phyloP scores from a whole-genome alignment of 2,888 invertebrate species.

The Melipona bicolor region DNA sequence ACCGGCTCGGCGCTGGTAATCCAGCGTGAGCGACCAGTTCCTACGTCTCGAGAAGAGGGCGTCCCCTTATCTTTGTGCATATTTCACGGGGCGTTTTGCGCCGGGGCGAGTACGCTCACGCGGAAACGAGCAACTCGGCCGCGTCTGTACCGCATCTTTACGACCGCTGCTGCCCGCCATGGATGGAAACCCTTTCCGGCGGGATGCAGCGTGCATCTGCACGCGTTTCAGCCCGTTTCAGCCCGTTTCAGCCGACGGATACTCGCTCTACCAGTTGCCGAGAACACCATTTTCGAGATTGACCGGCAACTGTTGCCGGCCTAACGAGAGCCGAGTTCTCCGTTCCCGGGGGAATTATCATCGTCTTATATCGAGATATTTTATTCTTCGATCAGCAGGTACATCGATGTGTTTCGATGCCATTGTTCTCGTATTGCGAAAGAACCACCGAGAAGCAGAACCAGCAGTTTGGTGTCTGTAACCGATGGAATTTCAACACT shows the following conservation, averaged over 20 bases:
- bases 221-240: constrained; percentile 19
- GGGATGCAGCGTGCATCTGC: constrained; percentile 43
- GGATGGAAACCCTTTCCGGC: constrained; percentile 17
- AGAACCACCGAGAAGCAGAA: no score
- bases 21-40: constrained; percentile 57
- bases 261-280: constrained; percentile 42
- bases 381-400: no score
- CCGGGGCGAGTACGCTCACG: constrained; percentile 39
- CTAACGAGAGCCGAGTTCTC: constrained; percentile 43
- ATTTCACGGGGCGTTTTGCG: constrained; percentile 59
- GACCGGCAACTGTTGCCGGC: constrained; percentile 28
- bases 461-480: no score
- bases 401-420: neutral
- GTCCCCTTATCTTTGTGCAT: constrained; percentile 72
- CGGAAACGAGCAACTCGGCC: constrained; percentile 52
- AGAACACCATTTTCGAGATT: constrained; percentile 52
- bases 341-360: constrained; percentile 43
- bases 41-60: constrained; percentile 60
- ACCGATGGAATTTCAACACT: no score
- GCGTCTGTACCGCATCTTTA: constrained; percentile 44
- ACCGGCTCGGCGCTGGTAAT: constrained; percentile 50
- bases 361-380: constrained; percentile 2
- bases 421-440: neutral
- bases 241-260: constrained; percentile 4
- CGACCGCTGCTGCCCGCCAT: constrained; percentile 18